Base-by-base conservation (phyloP, 2,113 vertebrate species). In the Isichthys henryi region DNA sequence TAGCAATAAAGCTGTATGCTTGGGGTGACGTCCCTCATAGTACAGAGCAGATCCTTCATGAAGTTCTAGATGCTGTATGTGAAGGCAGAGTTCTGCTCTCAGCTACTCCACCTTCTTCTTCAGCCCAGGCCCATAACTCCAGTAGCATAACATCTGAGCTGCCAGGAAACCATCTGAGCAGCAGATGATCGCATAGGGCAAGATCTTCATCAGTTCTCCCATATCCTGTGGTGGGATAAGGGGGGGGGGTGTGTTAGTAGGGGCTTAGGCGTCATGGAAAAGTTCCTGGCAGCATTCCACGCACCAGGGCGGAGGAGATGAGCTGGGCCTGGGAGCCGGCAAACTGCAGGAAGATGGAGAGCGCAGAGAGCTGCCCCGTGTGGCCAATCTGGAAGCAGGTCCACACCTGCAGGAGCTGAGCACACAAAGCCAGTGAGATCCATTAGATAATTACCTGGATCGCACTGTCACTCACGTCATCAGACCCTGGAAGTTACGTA, bases 311-410 rank as follows among this genome's bases (percentile, higher is more conserved):
- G 45, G 96, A 96, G 23, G 95, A 93, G 84, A 96, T 96, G 82
- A 94, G 91, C 0, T 94, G 91, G 1, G 96, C 94, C 83, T 97
- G 86, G 27, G 96, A 96, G 0, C 96, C 97, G 0, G 92, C 92
- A 27, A 96, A 95, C 0, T 95, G 92, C 80, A 97, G 91, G 5
- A 95, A 91, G 87, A 96, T 92, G 0, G 96, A 97, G 89, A 96
- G 23, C 0, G 93, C 93, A 1, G 97, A 97, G 0, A 97, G 95
- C 62, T 97, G 96, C 1, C 97, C 97, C 0, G 96, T 97, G 95
- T 95, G 94, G 0, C 96, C 94, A 0, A 94, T 96, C 13, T 0
- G 88, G 90, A 96, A 94, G 94, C 97, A 97, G 3, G 94, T 94
- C 86, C 91, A 48, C 3, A 92, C 95, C 92, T 98, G 97, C 8